Evolutionary conservation across 1,140 invertebrate species (phyloP).

Genomic region (Heliconius eleuchia): DNA sequence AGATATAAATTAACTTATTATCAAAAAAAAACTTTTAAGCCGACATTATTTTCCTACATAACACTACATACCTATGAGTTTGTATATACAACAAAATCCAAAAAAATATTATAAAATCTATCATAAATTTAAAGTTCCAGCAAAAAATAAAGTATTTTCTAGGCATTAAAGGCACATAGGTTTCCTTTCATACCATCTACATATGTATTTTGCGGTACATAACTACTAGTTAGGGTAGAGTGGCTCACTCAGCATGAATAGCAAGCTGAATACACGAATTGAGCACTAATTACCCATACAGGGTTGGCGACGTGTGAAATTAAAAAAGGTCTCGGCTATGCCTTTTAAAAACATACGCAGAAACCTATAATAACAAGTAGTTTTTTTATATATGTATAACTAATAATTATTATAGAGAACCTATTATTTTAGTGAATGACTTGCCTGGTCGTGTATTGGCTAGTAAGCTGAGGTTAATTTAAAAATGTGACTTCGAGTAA

Average conservation of each 20-base stretch:
- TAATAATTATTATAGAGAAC: not conserved
- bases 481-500: not conserved
- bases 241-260: conserved; percentile 63
- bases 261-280: conserved; percentile 71
- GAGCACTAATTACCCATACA: conserved; percentile 79
- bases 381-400: not conserved
- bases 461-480: not conserved
- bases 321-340: conserved; percentile 62
- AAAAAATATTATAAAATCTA: not conserved
- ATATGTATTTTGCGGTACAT: conserved; percentile 24
- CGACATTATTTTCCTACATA: too few relatives aligned
- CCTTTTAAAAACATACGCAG: conserved; percentile 38
- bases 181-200: conserved; percentile 19
- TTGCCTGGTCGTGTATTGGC: not conserved
- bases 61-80: too few relatives aligned
- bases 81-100: too few relatives aligned
- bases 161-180: conserved; percentile 22
- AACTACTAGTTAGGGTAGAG: conserved; percentile 48
- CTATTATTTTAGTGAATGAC: not conserved
- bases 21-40: too few relatives aligned
- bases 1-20: too few relatives aligned
- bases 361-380: conserved; percentile 12
- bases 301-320: conserved; percentile 71
- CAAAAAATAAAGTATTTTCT: not conserved
- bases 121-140: not conserved